phyloP scores from a whole-genome alignment of 92 coral and sea anemone genomes.

The Meandrina meandrites region DNA sequence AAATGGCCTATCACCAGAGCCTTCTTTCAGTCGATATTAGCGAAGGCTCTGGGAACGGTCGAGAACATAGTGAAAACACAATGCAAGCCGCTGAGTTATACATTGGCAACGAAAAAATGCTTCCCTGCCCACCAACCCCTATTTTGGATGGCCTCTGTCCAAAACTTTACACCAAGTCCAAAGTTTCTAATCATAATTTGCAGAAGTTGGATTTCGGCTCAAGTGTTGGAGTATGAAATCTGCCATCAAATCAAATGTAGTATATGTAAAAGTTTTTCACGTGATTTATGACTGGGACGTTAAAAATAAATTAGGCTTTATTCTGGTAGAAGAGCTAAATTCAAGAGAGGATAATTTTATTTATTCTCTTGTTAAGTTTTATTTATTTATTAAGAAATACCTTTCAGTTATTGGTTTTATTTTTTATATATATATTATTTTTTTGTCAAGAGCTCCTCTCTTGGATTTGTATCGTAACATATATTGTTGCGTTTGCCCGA shows the following conservation, averaged over 20 bases:
- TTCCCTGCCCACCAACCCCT: neutral
- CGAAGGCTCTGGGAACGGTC: neutral
- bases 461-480: neutral
- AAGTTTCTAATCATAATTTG: neutral
- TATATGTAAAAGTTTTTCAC: neutral
- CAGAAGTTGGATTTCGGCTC: neutral
- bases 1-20: too few species aligned
- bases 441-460: neutral
- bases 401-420: neutral
- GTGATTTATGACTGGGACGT: neutral
- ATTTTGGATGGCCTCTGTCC: neutral
- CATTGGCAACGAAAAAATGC: neutral
- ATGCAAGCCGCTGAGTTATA: neutral
- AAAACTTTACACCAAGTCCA: neutral
- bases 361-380: neutral
- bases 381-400: constrained; percentile 16
- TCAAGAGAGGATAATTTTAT: neutral
- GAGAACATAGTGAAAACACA: neutral
- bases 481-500: neutral
- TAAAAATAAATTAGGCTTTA: constrained; percentile 10
- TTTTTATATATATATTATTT: too few species aligned
- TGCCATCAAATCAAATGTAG: neutral
- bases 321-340: neutral
- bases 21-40: neutral
- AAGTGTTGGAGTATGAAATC: neutral